Conservation (phyloP, 2,113 vertebrate species). For the Dissostichus mawsoni region DNA sequence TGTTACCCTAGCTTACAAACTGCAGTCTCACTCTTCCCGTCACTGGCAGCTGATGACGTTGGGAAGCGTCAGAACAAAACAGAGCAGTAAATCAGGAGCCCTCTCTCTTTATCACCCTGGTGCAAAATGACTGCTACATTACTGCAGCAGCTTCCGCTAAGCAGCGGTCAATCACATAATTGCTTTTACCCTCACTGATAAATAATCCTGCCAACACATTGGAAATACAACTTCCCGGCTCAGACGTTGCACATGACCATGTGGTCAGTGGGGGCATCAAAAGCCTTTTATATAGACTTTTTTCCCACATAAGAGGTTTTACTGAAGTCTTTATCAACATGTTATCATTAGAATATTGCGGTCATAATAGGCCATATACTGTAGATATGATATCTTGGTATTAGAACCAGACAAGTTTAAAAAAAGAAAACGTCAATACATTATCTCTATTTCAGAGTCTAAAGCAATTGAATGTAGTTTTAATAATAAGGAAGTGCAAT, state of each 20-base stretch:
- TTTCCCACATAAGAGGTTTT: not conserved
- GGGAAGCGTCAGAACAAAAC: conserved; percentile 25
- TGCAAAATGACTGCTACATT: conserved; percentile 54
- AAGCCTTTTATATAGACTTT: not conserved
- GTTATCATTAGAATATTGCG: too few relatives aligned
- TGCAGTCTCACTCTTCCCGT: conserved; percentile 31
- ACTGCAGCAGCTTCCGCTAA: conserved; percentile 49
- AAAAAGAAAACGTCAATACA: too few relatives aligned
- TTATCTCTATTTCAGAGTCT: too few relatives aligned
- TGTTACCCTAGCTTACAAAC: conserved; percentile 20
- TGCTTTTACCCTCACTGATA: conserved; percentile 57
- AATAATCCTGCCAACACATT: conserved; percentile 52
- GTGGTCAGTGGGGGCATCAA: not conserved
- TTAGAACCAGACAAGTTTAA: too few relatives aligned
- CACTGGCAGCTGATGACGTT: conserved; percentile 22
- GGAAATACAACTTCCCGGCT: conserved; percentile 35
- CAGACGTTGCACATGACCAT: conserved; percentile 15
- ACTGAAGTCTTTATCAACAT: not conserved
- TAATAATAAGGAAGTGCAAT: not conserved
- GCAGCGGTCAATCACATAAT: conserved; percentile 64
- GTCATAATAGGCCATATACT: too few relatives aligned
- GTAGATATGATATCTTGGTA: too few relatives aligned
- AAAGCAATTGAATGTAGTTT: too few relatives aligned
- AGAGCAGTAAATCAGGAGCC: conserved; percentile 38
- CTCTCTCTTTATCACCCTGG: conserved; percentile 37